These are phyloP conservation scores for Steinernema khuongi DNA, from an alignment of 1,140 invertebrate species.

Conservation along the genomic window DNA sequence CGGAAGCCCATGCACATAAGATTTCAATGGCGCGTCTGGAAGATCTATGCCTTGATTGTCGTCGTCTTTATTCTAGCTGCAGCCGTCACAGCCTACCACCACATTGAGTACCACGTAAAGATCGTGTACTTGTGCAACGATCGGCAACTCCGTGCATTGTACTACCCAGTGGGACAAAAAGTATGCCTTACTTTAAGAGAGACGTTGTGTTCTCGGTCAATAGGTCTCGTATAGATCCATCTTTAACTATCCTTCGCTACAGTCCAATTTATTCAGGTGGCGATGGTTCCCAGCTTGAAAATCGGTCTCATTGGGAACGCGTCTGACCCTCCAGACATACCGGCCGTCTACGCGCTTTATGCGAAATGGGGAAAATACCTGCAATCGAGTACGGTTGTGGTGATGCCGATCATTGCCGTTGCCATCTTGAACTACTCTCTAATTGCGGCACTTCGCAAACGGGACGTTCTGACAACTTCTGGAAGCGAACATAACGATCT, in stretches of 20 bases:
- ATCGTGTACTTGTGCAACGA: slow-evolving; percentile 29
- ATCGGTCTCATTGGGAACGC: slow-evolving; percentile 24
- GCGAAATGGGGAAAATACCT: slow-evolving; percentile 25
- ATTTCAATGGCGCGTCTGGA: slow-evolving; percentile 40
- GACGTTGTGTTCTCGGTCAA: too few relatives aligned
- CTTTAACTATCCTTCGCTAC: too few relatives aligned
- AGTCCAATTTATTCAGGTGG: slow-evolving; percentile 28
- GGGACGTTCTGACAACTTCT: slow-evolving; percentile 42
- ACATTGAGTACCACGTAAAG: slow-evolving; percentile 44
- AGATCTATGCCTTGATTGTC: slow-evolving; percentile 35
- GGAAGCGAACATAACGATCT: slow-evolving; percentile 26
- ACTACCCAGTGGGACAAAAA: background rate
- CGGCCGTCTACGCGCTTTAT: slow-evolving; percentile 14
- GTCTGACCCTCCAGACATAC: slow-evolving; percentile 21
- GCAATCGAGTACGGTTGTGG: background rate
- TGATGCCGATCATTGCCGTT: slow-evolving; percentile 40
- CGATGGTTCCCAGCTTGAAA: slow-evolving; percentile 34
- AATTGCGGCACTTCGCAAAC: slow-evolving; percentile 45
- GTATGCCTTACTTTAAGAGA: too few relatives aligned
- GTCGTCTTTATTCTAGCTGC: slow-evolving; percentile 38
- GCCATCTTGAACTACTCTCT: slow-evolving; percentile 49
- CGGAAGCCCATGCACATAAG: slow-evolving; percentile 52
- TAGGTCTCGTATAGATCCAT: too few relatives aligned
- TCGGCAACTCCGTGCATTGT: background rate
- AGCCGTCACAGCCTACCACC: slow-evolving; percentile 45